phyloP scores from a whole-genome alignment of 2,113 vertebrate species.

The Cyphomyrus plagiostoma region DNA sequence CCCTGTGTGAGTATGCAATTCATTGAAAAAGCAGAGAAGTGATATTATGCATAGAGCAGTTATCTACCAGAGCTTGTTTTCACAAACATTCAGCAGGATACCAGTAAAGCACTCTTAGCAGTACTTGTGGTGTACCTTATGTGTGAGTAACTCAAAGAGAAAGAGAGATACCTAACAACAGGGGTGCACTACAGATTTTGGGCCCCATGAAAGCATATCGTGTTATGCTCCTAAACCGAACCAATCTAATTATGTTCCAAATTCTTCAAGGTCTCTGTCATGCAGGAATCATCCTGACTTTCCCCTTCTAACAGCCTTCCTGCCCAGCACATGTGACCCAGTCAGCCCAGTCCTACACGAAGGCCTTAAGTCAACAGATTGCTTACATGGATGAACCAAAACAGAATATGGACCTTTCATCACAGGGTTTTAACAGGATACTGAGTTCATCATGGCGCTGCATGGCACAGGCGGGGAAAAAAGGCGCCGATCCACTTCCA shows the following conservation, averaged over 20 bases:
- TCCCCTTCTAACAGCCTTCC: neutral
- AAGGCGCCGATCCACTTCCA: no score
- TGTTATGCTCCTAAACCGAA: neutral
- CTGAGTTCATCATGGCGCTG: neutral
- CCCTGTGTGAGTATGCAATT: neutral
- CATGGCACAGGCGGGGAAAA: no score
- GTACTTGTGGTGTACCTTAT: neutral
- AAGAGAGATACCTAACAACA: neutral
- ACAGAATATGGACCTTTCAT: neutral
- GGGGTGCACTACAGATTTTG: neutral
- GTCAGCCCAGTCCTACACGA: neutral
- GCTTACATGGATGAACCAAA: neutral
- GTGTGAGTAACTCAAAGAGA: neutral
- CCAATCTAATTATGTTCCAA: neutral
- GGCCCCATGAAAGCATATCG: neutral
- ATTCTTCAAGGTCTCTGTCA: neutral
- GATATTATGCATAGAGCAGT: neutral
- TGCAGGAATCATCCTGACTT: neutral
- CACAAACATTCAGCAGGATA: neutral
- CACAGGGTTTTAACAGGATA: neutral
- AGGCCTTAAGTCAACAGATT: neutral
- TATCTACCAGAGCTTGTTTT: neutral
- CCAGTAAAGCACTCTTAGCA: neutral
- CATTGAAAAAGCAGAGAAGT: neutral
- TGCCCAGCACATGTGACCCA: neutral